A percentile compares a stretch with the other conserved stretches of the same genome.
phyloP scores from a whole-genome alignment of 2,797 vertebrate species.

The Zenarchopterus dispar region DNA sequence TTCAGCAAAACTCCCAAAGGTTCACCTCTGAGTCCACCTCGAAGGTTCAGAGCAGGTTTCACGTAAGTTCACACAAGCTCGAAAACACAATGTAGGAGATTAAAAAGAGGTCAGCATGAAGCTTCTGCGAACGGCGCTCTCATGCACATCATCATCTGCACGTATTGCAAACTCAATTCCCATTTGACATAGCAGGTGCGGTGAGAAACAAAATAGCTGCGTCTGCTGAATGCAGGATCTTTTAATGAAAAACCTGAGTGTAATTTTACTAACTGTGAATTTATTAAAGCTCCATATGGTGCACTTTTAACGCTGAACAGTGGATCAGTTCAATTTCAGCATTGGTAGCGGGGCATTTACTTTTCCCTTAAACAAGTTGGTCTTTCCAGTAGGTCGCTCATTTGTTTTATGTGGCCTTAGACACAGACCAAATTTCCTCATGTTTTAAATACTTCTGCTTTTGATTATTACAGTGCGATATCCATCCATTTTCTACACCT shows the following conservation, averaged over 20 bases:
- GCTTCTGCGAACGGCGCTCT: slow-evolving; percentile 14
- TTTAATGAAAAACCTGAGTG: too few species aligned
- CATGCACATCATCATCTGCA: slow-evolving; percentile 6
- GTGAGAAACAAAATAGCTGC: neutral
- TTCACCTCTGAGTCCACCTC: neutral
- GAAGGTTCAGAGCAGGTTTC: too few species aligned
- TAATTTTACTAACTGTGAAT: neutral
- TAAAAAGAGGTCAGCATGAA: slow-evolving; percentile 11
- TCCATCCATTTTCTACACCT: too few species aligned
- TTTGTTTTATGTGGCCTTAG: too few species aligned
- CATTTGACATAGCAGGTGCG: too few species aligned
- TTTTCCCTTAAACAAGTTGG: too few species aligned
- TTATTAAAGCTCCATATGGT: neutral
- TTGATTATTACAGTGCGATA: too few species aligned
- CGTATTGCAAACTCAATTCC: neutral
- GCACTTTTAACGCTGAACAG: neutral
- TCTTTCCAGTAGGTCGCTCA: too few species aligned
- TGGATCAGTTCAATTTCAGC: neutral
- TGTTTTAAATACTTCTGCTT: too few species aligned
- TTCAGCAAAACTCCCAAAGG: slow-evolving; percentile 11
- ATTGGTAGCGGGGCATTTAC: too few species aligned
- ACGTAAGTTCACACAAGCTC: slow-evolving; percentile 10
- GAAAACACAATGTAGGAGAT: slow-evolving; percentile 8
- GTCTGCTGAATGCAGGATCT: slow-evolving; percentile 1
- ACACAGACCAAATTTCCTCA: too few species aligned